Percentiles rank a stretch among this genome's conserved stretches.
These are phyloP conservation scores for Pachyramphus minor DNA, from an alignment of 2,113 vertebrate species.

Conservation along the genomic window DNA sequence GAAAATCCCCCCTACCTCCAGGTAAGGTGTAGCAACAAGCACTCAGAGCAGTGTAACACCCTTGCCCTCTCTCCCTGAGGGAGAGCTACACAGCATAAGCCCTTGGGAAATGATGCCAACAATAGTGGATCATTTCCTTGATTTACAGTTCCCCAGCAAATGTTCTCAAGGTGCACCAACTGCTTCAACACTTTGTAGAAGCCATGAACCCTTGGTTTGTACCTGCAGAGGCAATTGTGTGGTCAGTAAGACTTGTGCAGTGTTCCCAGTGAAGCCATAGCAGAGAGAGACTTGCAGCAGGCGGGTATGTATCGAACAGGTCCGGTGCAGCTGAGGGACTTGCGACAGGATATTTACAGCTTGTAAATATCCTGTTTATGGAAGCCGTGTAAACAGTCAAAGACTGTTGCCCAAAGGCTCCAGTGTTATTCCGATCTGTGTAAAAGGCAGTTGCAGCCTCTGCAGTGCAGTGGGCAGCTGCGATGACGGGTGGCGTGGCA, in stretches of 20 bases:
- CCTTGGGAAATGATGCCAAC: neutral
- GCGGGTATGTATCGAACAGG: neutral
- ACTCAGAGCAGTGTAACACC: neutral
- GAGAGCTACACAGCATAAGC: neutral
- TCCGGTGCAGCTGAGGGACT: neutral
- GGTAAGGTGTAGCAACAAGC: neutral
- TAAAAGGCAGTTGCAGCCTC: neutral
- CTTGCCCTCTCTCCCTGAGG: neutral
- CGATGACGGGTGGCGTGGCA: rapidly evolving
- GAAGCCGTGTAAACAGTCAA: neutral
- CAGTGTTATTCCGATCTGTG: neutral
- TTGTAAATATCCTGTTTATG: slow-evolving; percentile 51
- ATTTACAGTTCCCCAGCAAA: neutral
- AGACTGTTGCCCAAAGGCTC: neutral
- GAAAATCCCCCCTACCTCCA: neutral
- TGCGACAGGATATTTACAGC: slow-evolving; percentile 22
- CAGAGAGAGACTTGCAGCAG: neutral
- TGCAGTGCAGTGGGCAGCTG: neutral
- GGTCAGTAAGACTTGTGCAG: neutral
- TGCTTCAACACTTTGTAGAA: neutral
- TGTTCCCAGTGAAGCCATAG: neutral
- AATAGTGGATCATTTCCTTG: neutral
- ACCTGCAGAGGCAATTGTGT: neutral
- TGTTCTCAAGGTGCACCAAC: neutral
- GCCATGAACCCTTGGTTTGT: neutral